A percentile compares a stretch with the other conserved stretches of the same genome.
phyloP scores from a whole-genome alignment of 1,140 invertebrate species.

The Chrysoperla carnea region DNA sequence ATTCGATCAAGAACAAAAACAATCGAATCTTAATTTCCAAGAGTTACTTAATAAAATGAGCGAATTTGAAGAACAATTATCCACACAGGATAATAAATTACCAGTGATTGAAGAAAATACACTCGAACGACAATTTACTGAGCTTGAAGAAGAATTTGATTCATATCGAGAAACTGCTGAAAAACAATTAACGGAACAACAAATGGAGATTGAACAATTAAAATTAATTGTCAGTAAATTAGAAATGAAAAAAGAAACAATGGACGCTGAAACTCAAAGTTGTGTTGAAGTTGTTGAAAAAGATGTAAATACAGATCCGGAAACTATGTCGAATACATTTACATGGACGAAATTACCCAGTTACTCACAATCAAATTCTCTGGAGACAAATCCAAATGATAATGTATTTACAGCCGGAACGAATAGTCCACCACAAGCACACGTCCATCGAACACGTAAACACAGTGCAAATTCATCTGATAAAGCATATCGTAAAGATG shows the following conservation, averaged over 20 bases:
- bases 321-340: slow-evolving; percentile 12
- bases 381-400: neutral
- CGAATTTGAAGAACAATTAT: slow-evolving; percentile 64
- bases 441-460: slow-evolving; percentile 1
- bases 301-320: neutral
- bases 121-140: slow-evolving; percentile 53
- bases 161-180: slow-evolving; percentile 28
- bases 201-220: slow-evolving; percentile 33
- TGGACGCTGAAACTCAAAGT: neutral
- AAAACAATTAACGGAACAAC: slow-evolving; percentile 25
- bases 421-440: neutral
- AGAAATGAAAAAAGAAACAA: neutral
- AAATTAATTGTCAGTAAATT: slow-evolving; percentile 8
- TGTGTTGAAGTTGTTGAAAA: neutral
- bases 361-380: neutral
- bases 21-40: slow-evolving; percentile 57
- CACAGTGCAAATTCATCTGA: neutral
- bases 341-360: neutral
- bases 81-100: slow-evolving; percentile 30
- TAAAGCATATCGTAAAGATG: slow-evolving; percentile 12
- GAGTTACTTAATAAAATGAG: slow-evolving; percentile 54
- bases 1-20: slow-evolving; percentile 55
- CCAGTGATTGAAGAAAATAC: slow-evolving; percentile 57
- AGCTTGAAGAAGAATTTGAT: slow-evolving; percentile 52
- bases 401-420: neutral